Base-by-base conservation (phyloP, 1,140 invertebrate species). In the Drosophila kohkoa region DNA sequence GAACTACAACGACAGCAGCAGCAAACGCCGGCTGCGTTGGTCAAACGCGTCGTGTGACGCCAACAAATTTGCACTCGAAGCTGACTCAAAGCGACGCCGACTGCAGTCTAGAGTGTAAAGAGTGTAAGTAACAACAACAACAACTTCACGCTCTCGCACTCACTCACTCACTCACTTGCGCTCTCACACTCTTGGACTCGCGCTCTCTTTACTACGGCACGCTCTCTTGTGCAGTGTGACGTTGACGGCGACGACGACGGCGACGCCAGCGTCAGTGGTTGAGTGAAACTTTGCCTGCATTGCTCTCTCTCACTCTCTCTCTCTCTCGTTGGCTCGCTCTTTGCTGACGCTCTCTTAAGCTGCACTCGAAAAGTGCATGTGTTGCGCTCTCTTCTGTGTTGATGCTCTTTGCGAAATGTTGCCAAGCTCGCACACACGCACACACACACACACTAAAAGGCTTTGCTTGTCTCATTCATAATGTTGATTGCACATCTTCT, bases 401-500 rank as follows among this genome's bases (percentile, higher is more conserved):
- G 16, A 16, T 16, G 16, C 49, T 30, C 51, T 32, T 43, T 52
- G 7, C 38, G 1, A 70, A 71, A 76, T 76, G 69, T 76, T 76
- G 74, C 75, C 62, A 77, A 64, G 60, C 35, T 25, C 28, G 25
- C 15, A 25, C 20, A 28, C 45, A 59, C 65, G 43, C 32, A 59
- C 55, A 51, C 55, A 16, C 11, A 13, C 45, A 48, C 45, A 16
- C 15, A 7, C 54, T 70, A 32, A 75, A 64, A 71, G 73, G 68
- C 54, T 72, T 76, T 72, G 62, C 74, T 62, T 76, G 73, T 72
- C 60, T 72, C 69, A 65, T 76, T 76, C 58, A 75, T 75, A 75
- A 70, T 75, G 66, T 57, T 74, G 35, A 60, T 74, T 25, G 57
- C 70, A 54, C 43, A 28, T 73, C 30, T 30, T 48, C 54, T 13